phyloP scores from a whole-genome alignment of 2,113 vertebrate species.

The Ophthalmolycus amberensis region DNA sequence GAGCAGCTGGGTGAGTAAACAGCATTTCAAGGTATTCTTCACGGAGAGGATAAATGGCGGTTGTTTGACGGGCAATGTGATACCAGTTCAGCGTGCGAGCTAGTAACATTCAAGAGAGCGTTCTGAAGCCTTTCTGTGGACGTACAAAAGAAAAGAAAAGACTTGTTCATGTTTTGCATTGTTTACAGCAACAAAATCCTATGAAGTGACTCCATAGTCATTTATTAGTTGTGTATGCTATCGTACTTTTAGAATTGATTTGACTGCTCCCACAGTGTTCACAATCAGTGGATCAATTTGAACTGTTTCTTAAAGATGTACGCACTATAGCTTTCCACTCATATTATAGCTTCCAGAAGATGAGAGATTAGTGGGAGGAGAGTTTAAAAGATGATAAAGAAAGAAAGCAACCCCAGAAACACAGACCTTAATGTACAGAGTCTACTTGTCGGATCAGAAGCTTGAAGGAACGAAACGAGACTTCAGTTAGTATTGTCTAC shows the following conservation, averaged over 20 bases:
- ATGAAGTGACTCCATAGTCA: not conserved
- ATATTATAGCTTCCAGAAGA: not conserved
- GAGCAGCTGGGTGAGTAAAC: not conserved
- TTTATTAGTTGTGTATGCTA: not conserved
- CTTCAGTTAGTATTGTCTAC: not conserved
- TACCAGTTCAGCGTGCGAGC: not conserved
- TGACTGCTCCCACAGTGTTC: not conserved
- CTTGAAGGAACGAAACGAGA: not conserved
- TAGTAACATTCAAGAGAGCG: not conserved
- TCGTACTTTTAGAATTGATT: not conserved
- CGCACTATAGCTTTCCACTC: not conserved
- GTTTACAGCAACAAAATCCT: not conserved
- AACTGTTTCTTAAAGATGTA: not conserved
- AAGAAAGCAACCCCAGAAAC: not conserved
- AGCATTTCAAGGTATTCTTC: slow-evolving; percentile 7
- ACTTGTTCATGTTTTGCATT: not conserved
- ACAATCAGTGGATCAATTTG: not conserved
- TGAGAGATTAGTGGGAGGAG: not conserved
- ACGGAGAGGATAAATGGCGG: not conserved
- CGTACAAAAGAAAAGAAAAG: not conserved
- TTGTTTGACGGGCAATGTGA: not conserved
- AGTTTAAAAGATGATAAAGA: not conserved
- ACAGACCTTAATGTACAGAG: not conserved
- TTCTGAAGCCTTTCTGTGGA: not conserved
- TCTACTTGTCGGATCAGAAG: not conserved